Conservation (phyloP, 2,888 invertebrate genomes). For the Parthenolecanium corni region DNA sequence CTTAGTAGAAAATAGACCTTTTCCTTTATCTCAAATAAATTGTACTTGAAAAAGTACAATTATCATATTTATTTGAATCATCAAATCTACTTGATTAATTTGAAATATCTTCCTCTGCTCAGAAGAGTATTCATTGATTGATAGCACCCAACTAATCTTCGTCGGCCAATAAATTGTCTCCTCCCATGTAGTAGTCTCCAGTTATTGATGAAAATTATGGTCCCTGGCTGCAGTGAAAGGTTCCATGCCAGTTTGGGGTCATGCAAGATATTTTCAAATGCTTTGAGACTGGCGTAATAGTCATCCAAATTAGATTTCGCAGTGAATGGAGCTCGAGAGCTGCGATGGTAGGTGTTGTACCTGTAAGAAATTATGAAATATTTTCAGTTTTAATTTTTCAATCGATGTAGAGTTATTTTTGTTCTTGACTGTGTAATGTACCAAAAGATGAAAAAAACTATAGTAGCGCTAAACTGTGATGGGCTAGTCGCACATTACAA, state of each 20-base stretch:
- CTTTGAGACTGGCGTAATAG: constrained; percentile 51
- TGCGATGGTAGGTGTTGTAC: constrained; percentile 64
- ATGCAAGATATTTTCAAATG: constrained; percentile 45
- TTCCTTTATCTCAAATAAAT: too few species aligned
- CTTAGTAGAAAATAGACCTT: too few species aligned
- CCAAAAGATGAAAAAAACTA: not conserved
- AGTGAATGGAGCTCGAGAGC: constrained; percentile 46
- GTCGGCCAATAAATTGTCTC: constrained; percentile 52
- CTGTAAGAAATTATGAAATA: constrained; percentile 37
- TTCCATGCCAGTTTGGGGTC: constrained; percentile 45
- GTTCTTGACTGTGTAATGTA: not conserved
- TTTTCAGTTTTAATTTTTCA: too few species aligned
- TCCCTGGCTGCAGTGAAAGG: constrained; percentile 54
- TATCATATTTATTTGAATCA: too few species aligned
- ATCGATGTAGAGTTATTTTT: not conserved
- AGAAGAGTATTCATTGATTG: constrained; percentile 57
- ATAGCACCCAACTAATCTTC: constrained; percentile 60
- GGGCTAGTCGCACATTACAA: too few species aligned
- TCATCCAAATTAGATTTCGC: constrained; percentile 41
- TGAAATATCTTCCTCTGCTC: constrained; percentile 44
- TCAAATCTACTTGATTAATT: constrained; percentile 24
- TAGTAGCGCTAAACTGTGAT: too few species aligned
- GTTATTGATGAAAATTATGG: constrained; percentile 62
- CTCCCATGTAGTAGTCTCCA: constrained; percentile 68
- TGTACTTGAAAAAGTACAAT: too few species aligned